Evolutionary conservation across 1,140 invertebrate genomes (phyloP).

Genomic region (Caenorhabditis inopinata): DNA sequence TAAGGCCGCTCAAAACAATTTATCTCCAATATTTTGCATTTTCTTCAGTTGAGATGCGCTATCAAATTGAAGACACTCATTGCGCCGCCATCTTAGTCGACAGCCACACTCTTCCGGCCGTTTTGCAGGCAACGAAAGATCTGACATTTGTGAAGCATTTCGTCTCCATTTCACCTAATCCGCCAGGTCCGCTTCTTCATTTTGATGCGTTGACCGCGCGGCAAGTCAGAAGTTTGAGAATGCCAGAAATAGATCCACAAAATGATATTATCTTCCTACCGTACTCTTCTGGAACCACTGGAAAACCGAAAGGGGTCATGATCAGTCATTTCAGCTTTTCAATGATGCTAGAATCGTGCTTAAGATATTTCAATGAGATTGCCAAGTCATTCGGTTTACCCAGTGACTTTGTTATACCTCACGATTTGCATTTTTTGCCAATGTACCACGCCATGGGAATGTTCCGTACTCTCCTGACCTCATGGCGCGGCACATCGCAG

Average conservation of each 20-base stretch:
- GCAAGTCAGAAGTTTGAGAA: background rate
- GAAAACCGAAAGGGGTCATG: constrained; percentile 30
- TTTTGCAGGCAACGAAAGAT: background rate
- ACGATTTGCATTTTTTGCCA: constrained; percentile 16
- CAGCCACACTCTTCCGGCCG: background rate
- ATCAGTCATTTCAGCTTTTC: constrained; percentile 31
- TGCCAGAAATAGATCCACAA: background rate
- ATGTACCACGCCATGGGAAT: constrained; percentile 42
- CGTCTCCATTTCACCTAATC: background rate
- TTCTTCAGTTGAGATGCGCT: constrained; percentile 34
- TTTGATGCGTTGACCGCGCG: background rate
- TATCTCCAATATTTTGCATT: background rate
- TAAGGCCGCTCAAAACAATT: background rate
- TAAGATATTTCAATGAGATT: background rate
- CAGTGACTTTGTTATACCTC: background rate
- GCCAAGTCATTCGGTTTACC: background rate
- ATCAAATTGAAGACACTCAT: constrained; percentile 32
- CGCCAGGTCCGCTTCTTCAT: background rate
- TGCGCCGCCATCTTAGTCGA: background rate
- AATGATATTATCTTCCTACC: constrained; percentile 38
- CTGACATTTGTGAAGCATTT: background rate
- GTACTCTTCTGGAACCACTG: constrained; percentile 37
- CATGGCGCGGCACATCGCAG: constrained; percentile 15
- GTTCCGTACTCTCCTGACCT: constrained; percentile 27
- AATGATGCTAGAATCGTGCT: constrained; percentile 3